Evolutionary conservation across 2,797 vertebrate species (phyloP).

Genomic region (Salmo trutta): DNA sequence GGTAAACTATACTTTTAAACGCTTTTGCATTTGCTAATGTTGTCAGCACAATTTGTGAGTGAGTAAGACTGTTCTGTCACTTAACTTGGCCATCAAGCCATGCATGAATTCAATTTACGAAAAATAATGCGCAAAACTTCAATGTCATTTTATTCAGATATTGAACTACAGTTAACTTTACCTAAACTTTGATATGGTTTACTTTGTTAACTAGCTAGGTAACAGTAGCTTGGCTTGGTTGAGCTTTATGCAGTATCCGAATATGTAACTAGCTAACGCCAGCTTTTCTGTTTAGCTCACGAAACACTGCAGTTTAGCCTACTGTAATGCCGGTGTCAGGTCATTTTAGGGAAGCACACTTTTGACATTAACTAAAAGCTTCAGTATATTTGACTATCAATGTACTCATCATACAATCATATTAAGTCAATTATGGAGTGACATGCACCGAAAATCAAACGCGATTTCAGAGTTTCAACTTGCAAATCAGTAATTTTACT

Average conservation of each 20-base stretch:
- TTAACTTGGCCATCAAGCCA: background rate
- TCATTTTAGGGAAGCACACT: background rate
- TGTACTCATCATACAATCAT: background rate
- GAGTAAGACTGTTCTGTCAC: background rate
- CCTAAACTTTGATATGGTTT: background rate
- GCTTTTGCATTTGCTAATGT: too few species aligned
- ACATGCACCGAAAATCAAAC: background rate
- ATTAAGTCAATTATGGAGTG: background rate
- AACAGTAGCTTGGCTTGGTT: background rate
- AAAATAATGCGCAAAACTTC: background rate
- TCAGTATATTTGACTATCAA: background rate
- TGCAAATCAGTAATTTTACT: constrained; percentile 17
- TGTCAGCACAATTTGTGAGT: background rate
- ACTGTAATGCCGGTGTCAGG: constrained; percentile 1
- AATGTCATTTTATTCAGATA: background rate
- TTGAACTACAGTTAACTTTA: too few species aligned
- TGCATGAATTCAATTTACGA: background rate
- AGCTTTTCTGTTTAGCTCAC: constrained; percentile 16
- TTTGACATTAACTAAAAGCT: background rate
- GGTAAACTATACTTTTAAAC: constrained; percentile 69
- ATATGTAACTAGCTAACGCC: background rate
- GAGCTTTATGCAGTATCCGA: background rate
- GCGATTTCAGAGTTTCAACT: background rate
- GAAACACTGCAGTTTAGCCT: background rate
- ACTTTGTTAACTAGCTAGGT: background rate